Evolutionary conservation across 2,888 invertebrate genomes (phyloP), one percentile per base, ranked within the genome.

Genomic region (Cosmopolites sordidus): DNA sequence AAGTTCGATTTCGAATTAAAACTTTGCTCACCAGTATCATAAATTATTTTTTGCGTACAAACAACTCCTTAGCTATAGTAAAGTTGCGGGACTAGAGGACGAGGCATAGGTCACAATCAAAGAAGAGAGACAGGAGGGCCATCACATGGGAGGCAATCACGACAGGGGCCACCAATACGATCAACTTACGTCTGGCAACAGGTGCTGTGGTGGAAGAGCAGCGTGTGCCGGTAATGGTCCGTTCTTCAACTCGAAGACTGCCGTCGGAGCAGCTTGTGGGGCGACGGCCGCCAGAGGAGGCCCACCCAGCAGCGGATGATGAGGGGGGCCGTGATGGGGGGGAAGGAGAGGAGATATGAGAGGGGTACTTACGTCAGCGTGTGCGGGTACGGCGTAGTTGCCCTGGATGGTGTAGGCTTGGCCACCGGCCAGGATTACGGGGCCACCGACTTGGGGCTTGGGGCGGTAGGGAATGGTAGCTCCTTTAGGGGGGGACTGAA

Each of bases 391-490:
- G 71, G 92, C 92, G 78, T 92, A 92, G 80, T 92, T 92, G 77
- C 93, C 92, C 82, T 93, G 94, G 75, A 95, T 89, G 73, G 94
- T 92, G 81, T 92, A 95, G 64, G 94, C 94, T 79, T 95, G 95
- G 69, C 93, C 94, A 69, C 94, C 94, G 68, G 95, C 92, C 76
- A 94, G 83, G 76, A 95, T 92, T 69, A 95, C 92, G 66, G 94
- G 94, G 69, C 90, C 90, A 69, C 90, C 89, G 68, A 95, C 90
- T 76, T 92, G 91, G 69, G 92, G 92, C 80, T 93, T 92, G 74
- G 98, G 98, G 80, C 97, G 89, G 83, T 98, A 99, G 67, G 98
- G 97, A 76, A 99, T 96, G 72, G 98, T 99, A 71, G 97, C 96
- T 74, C 98, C 98, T 84, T 99, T 98, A 64, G 98, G 98, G 77